Conservation (phyloP, 2,888 invertebrate genomes). For the Cryptocephalus primarius region DNA sequence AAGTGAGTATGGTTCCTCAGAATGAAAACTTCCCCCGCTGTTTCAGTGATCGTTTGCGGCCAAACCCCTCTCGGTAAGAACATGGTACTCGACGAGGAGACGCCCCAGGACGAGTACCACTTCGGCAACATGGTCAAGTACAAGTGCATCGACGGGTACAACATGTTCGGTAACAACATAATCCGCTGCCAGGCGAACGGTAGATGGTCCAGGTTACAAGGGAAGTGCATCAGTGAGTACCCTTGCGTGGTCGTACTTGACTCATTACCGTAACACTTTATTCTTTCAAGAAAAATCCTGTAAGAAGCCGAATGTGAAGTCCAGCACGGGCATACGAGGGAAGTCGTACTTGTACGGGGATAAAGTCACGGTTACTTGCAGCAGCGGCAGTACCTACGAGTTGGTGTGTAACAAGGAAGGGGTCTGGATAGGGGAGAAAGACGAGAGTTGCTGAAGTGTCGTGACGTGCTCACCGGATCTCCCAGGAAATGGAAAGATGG, state of each 20-base stretch:
- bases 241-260: background rate
- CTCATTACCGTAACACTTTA: conserved; percentile 1
- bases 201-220: conserved; percentile 41
- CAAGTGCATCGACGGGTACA: conserved; percentile 39
- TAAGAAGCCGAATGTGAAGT: conserved; percentile 37
- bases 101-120: conserved; percentile 20
- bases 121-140: conserved; percentile 37
- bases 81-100: conserved; percentile 23
- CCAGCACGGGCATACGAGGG: conserved; percentile 35
- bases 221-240: conserved; percentile 41
- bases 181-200: conserved; percentile 39
- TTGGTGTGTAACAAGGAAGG: conserved; percentile 27
- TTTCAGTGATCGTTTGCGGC: conserved; percentile 26
- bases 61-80: conserved; percentile 30
- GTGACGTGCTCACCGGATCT: too few species aligned
- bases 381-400: conserved; percentile 18
- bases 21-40: too few species aligned
- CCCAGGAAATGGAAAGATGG: too few species aligned
- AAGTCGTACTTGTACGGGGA: conserved; percentile 42
- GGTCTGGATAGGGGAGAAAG: conserved; percentile 26
- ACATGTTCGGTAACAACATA: conserved; percentile 35
- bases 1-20: too few species aligned
- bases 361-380: conserved; percentile 35
- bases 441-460: conserved; percentile 8
- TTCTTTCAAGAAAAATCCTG: conserved; percentile 39